A percentile compares a stretch with the other conserved stretches of the same genome.
Evolutionary conservation across 2,797 vertebrate species (phyloP).

Genomic region (Chiloscyllium punctatum): DNA sequence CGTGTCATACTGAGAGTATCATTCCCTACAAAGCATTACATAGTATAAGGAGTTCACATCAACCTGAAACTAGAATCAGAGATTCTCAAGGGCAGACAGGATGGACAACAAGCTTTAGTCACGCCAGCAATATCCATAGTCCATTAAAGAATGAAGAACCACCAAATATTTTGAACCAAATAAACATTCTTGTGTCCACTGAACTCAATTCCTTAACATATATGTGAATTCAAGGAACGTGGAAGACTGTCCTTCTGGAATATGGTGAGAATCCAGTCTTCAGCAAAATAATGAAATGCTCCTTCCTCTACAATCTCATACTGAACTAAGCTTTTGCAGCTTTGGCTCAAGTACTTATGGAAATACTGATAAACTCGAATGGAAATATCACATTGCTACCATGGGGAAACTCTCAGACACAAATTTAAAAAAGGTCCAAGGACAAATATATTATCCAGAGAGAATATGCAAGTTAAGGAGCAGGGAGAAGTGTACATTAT

Average conservation of each 20-base stretch:
- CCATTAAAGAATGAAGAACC: not conserved
- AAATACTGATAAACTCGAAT: not conserved
- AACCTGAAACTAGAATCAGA: not conserved
- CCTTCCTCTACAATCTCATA: not conserved
- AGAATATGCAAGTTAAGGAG: not conserved
- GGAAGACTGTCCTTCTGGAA: not conserved
- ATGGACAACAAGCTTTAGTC: not conserved
- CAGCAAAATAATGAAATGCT: not conserved
- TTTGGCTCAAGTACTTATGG: not conserved
- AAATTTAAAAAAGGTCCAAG: not conserved
- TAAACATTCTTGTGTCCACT: not conserved
- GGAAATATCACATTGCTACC: not conserved
- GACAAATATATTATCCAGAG: not conserved
- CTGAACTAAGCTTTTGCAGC: not conserved
- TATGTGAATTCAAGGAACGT: not conserved
- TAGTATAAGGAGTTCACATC: not conserved
- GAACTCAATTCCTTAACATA: not conserved
- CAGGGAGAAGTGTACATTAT: not conserved
- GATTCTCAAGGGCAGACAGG: not conserved
- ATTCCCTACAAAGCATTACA: conserved; percentile 62
- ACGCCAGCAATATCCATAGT: not conserved
- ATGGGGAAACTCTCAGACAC: not conserved
- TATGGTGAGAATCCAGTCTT: not conserved
- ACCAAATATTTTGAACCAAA: not conserved
- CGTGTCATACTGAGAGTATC: conserved; percentile 68